These are phyloP conservation scores for Musca domestica DNA, from an alignment of 1,140 invertebrate genomes.

Conservation along the genomic window DNA sequence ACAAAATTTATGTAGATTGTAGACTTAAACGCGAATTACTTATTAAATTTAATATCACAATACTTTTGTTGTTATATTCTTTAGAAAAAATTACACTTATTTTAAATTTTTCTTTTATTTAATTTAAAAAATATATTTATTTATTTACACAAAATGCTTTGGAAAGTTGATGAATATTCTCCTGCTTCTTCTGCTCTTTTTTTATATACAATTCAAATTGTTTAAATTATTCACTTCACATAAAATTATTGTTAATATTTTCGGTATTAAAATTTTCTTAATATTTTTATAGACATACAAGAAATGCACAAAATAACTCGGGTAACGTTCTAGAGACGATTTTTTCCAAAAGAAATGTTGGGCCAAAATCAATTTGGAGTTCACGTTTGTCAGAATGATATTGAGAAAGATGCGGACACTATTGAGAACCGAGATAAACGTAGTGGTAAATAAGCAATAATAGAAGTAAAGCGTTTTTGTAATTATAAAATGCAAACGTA, in stretches of 20 bases:
- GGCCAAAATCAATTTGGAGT: too few relatives aligned
- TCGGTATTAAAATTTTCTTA: conserved; percentile 9
- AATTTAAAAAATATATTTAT: background rate
- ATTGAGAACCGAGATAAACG: too few relatives aligned
- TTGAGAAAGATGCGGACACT: too few relatives aligned
- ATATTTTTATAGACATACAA: conserved; percentile 3
- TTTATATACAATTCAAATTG: background rate
- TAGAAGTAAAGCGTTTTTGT: conserved; percentile 23
- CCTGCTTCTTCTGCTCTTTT: too few relatives aligned
- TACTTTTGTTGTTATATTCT: too few relatives aligned
- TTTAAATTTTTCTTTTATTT: too few relatives aligned
- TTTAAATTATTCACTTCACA: background rate
- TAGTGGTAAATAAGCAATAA: too few relatives aligned
- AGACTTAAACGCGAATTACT: conserved; percentile 14
- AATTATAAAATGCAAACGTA: conserved; percentile 53
- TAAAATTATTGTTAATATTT: background rate
- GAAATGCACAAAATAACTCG: background rate
- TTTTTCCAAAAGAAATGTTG: too few relatives aligned
- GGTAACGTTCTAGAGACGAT: too few relatives aligned
- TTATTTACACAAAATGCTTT: background rate
- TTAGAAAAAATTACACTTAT: too few relatives aligned
- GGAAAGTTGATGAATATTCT: background rate
- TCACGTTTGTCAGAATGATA: too few relatives aligned
- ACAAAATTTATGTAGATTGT: too few relatives aligned
- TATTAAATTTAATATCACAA: background rate